These are phyloP conservation scores for Rapana venosa DNA, from an alignment of 2,888 invertebrate species.

Conservation along the genomic window DNA sequence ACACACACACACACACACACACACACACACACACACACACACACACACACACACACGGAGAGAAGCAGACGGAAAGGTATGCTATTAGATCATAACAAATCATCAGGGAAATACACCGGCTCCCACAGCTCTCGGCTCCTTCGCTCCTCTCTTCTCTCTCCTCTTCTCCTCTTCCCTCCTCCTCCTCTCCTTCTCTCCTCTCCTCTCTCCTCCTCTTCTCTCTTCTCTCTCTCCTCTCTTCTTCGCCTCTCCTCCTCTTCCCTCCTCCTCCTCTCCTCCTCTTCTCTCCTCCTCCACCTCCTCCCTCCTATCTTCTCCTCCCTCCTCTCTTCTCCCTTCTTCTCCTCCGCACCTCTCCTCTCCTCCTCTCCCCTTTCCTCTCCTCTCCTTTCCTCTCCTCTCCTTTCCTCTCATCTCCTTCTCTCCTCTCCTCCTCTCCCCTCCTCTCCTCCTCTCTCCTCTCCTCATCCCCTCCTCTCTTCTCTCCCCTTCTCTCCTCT, in stretches of 20 bases:
- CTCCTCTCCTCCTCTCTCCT: neutral
- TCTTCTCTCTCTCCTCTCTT: too few species aligned
- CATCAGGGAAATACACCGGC: too few species aligned
- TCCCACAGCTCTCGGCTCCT: neutral
- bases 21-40: too few species aligned
- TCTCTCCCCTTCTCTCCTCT: neutral
- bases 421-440: neutral
- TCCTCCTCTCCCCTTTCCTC: neutral
- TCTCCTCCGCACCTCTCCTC: neutral
- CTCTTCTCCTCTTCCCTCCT: neutral
- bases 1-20: too few species aligned
- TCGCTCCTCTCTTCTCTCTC: neutral
- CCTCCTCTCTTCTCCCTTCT: neutral
- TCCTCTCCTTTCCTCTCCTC: neutral
- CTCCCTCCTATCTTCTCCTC: neutral
- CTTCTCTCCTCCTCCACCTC: neutral
- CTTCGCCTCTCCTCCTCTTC: too few species aligned
- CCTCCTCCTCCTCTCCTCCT: too few species aligned
- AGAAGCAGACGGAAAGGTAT: too few species aligned
- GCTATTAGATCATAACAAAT: too few species aligned
- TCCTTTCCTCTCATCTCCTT: neutral
- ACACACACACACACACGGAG: too few species aligned
- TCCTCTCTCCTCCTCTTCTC: too few species aligned
- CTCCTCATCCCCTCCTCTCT: neutral
- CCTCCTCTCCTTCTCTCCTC: too few species aligned